Base-by-base conservation (phyloP, 1,140 invertebrate genomes). In the Theocolax elegans region DNA sequence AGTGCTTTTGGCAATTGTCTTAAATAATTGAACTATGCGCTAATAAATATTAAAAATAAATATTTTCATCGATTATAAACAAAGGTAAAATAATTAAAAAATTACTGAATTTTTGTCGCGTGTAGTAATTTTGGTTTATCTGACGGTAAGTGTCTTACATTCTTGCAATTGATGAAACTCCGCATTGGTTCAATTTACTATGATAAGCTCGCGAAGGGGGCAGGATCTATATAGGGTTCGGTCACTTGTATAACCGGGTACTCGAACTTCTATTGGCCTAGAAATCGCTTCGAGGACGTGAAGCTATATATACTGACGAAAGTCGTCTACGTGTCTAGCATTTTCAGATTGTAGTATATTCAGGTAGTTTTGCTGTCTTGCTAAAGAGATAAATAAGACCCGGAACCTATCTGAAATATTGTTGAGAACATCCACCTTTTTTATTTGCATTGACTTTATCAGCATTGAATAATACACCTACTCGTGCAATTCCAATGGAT, bases 181-280 rank as follows among this genome's bases (percentile, higher is more conserved):
- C 48, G 40, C 25, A 58, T 48, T 17, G 40, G 13, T 54, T 44
- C 38, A 54, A 66, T 66, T 66, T 29, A 27, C 21, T 13, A 31
- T 44, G 35, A 54, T 66, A 66, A 66, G 42, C 27, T n/a, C 4
- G 10, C 4, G 31, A 35, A 35, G 31, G 31, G 4, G 10, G 21
- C 21, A 27, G 13, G 44, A 31, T 40, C 31, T 35, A 64, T 64
- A 53, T 53, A 40, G n/a, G 29, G 13, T 53, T 31, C 17, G 54
- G 29, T 35, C 53, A 67, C 40, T 67, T 42, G 40, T 48, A 17
- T 38, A 67, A 35, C 40, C 62, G 1, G 46, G 4, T 23, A 58
- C 40, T 67, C 53, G 42, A 67, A 48, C 40, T 46, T 58, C 40
- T 58, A 48, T 58, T 67, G 42, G 27, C 65, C 40, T 48, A 53